phyloP scores from a whole-genome alignment of 2,113 vertebrate species.

The Gasterosteus nipponicus region DNA sequence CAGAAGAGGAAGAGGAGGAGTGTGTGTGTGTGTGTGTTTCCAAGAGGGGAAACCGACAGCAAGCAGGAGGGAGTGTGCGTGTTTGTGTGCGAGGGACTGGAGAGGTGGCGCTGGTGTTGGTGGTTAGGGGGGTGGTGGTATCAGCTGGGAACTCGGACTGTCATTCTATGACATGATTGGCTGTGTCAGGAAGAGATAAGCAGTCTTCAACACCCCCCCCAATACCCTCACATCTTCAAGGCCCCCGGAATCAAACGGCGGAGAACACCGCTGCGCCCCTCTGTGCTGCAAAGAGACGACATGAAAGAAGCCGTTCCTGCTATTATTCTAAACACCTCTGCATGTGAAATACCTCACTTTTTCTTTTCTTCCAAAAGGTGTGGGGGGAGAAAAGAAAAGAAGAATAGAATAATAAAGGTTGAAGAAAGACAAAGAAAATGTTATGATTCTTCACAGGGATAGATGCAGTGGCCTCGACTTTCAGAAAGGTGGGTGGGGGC shows the following conservation, averaged over 20 bases:
- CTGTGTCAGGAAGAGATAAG: constrained; percentile 76
- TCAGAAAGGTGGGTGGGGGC: constrained; percentile 8
- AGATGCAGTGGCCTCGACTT: constrained; percentile 47
- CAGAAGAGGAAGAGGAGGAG: not conserved
- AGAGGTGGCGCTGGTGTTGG: not conserved
- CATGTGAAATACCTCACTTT: constrained; percentile 69
- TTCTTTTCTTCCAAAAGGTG: not conserved
- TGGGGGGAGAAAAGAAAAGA: not conserved
- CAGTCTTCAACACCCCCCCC: constrained; percentile 55
- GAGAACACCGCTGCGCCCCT: constrained; percentile 57
- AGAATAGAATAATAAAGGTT: constrained; percentile 22
- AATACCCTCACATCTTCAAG: constrained; percentile 70
- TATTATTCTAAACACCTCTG: constrained; percentile 77
- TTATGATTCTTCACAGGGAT: constrained; percentile 41
- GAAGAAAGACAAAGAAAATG: constrained; percentile 17
- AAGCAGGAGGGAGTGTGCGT: constrained; percentile 22
- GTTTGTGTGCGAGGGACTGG: constrained; percentile 14
- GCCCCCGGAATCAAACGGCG: constrained; percentile 68
- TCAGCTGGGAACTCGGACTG: constrained; percentile 64
- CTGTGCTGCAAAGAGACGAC: constrained; percentile 68
- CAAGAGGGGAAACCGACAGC: constrained; percentile 35
- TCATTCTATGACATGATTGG: constrained; percentile 72
- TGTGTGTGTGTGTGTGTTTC: constrained; percentile 29
- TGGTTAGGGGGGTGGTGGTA: not conserved
- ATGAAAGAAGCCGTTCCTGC: constrained; percentile 73